Conservation (phyloP, 1,140 invertebrate genomes). For the Epicauta chinensis region DNA sequence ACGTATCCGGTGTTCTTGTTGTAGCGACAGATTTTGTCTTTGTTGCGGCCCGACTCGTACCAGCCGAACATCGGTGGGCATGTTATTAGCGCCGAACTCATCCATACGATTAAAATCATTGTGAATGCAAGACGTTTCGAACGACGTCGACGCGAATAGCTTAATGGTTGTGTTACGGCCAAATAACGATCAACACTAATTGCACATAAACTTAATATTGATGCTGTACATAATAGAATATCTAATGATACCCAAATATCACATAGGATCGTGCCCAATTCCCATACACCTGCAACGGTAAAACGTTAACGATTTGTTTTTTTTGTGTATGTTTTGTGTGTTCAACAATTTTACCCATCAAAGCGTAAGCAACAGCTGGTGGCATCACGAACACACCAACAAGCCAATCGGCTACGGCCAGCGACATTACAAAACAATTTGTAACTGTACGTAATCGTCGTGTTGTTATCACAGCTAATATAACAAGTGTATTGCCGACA, state of each 20-base stretch:
- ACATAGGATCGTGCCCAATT: conserved; percentile 71
- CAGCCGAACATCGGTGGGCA: conserved; percentile 78
- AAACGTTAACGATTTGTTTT: too few species aligned
- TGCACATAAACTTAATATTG: conserved; percentile 72
- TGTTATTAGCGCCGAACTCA: conserved; percentile 71
- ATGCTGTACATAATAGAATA: conserved; percentile 84
- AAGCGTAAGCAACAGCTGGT: conserved; percentile 70
- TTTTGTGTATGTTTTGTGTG: background rate
- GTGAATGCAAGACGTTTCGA: conserved; percentile 70
- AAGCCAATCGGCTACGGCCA: conserved; percentile 85
- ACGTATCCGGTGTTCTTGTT: conserved; percentile 81
- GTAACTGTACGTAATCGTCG: conserved; percentile 84
- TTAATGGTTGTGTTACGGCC: conserved; percentile 78
- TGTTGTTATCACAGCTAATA: conserved; percentile 85
- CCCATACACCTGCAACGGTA: conserved; percentile 58
- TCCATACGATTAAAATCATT: conserved; percentile 80
- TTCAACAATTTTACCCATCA: conserved; percentile 57
- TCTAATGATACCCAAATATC: conserved; percentile 91
- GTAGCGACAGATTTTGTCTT: conserved; percentile 57
- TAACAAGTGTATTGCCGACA: conserved; percentile 85
- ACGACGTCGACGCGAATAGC: conserved; percentile 69
- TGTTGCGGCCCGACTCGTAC: conserved; percentile 56
- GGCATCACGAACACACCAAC: conserved; percentile 94
- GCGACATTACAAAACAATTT: conserved; percentile 90
- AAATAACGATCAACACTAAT: conserved; percentile 83